These are phyloP conservation scores for Triplophysa dalaica DNA, from an alignment of 2,113 vertebrate species.

Conservation along the genomic window DNA sequence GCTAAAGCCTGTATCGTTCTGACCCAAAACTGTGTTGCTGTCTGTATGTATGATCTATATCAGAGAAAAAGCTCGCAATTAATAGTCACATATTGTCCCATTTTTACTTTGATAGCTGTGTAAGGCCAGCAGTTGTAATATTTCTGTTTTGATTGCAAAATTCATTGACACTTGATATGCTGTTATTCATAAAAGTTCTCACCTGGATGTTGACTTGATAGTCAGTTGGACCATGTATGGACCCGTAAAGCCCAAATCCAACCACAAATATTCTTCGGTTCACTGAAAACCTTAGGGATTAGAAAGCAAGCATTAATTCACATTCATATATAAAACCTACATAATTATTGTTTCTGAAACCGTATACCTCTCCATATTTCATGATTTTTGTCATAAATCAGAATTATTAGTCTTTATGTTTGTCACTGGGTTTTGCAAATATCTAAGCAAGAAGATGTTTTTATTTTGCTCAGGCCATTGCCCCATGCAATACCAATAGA, in stretches of 20 bases:
- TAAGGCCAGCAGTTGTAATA: too few relatives aligned
- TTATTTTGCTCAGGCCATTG: too few relatives aligned
- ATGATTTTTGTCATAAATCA: too few relatives aligned
- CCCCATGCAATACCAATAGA: too few relatives aligned
- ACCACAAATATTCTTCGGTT: conserved; percentile 87
- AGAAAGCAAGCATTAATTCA: background rate
- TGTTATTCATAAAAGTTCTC: conserved; percentile 3
- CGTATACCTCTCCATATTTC: too few relatives aligned
- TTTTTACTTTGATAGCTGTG: background rate
- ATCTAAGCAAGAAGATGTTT: too few relatives aligned
- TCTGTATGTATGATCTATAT: conserved; percentile 87
- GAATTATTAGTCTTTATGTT: too few relatives aligned
- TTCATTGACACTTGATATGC: too few relatives aligned
- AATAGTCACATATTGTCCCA: background rate
- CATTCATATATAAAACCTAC: too few relatives aligned
- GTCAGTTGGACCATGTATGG: conserved; percentile 86
- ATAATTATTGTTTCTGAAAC: too few relatives aligned
- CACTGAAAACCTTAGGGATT: conserved; percentile 79
- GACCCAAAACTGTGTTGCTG: conserved; percentile 87
- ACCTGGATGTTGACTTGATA: conserved; percentile 91
- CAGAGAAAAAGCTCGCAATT: background rate
- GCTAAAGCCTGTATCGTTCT: conserved; percentile 90
- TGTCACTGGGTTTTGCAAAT: too few relatives aligned
- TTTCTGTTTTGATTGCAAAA: background rate
- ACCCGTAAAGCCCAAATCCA: conserved; percentile 85